These are phyloP conservation scores for Eremophila alpestris DNA, from an alignment of 2,797 vertebrate genomes.

Conservation along the genomic window DNA sequence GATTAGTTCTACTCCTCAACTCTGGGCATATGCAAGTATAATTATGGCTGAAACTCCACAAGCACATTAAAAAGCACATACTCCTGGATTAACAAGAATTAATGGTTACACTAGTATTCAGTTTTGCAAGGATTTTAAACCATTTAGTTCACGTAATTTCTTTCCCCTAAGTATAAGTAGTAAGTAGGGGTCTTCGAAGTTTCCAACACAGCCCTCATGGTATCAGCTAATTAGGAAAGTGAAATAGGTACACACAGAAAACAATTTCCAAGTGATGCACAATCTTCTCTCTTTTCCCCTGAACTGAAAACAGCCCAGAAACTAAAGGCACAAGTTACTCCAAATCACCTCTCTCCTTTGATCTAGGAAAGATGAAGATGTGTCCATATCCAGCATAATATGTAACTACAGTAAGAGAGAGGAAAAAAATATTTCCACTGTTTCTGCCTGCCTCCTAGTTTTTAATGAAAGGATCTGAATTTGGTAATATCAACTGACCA, in stretches of 20 bases:
- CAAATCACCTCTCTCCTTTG: not conserved
- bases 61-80: not conserved
- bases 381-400: not conserved
- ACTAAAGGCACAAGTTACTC: not conserved
- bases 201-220: not conserved
- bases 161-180: not conserved
- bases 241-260: not conserved
- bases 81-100: not conserved
- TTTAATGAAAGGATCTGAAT: not conserved
- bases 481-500: not conserved
- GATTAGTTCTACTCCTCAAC: not conserved
- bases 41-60: not conserved
- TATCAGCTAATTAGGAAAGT: not conserved
- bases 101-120: not conserved
- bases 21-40: not conserved
- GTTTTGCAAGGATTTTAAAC: not conserved
- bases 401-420: not conserved
- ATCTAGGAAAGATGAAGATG: not conserved
- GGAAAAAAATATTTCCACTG: not conserved
- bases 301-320: not conserved
- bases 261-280: not conserved
- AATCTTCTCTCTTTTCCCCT: not conserved
- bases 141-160: not conserved
- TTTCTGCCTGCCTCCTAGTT: not conserved
- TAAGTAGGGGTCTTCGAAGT: not conserved